These are phyloP conservation scores for Glaucomys volans DNA, from an alignment of 2,113 vertebrate genomes.

Conservation along the genomic window DNA sequence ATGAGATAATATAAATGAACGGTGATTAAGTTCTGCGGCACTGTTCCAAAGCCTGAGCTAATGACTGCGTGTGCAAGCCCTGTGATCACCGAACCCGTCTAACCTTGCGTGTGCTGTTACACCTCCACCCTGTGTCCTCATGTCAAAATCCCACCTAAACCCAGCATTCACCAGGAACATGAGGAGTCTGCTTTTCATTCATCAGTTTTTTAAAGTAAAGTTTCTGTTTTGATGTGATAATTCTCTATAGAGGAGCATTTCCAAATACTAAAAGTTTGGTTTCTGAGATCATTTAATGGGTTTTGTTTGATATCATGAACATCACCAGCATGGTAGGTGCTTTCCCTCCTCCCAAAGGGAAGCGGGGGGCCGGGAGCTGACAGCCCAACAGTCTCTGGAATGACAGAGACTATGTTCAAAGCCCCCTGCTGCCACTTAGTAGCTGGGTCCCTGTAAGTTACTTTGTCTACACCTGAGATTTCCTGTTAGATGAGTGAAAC, in stretches of 20 bases:
- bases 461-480: background rate
- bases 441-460: background rate
- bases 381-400: no score
- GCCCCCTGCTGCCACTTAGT: rapidly evolving
- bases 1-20: rapidly evolving
- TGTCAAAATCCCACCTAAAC: background rate
- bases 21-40: no score
- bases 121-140: rapidly evolving
- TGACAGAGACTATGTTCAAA: background rate
- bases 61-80: rapidly evolving
- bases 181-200: background rate
- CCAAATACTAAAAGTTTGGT: background rate
- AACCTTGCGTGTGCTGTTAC: rapidly evolving
- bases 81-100: rapidly evolving
- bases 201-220: background rate
- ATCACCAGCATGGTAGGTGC: rapidly evolving
- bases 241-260: background rate
- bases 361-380: background rate
- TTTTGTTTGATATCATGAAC: background rate
- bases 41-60: background rate
- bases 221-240: background rate
- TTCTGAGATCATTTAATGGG: background rate
- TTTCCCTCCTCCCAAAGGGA: background rate
- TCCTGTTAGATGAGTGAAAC: background rate
- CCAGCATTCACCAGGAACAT: no score